Evolutionary conservation across 1,140 invertebrate genomes (phyloP), one percentile per base, ranked within the genome.

Genomic region (Drosophila aff.): DNA sequence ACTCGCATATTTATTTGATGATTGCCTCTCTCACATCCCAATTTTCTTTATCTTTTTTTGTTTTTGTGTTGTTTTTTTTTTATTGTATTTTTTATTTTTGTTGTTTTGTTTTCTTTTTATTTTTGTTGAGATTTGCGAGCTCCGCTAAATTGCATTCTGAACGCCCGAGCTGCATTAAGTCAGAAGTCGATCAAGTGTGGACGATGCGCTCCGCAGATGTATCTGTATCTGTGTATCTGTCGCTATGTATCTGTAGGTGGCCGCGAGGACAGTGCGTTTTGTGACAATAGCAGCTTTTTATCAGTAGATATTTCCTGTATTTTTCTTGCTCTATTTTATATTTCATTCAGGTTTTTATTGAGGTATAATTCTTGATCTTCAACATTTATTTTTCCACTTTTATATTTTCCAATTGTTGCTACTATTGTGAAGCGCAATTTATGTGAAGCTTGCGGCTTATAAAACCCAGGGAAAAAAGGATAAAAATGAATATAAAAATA

Each of bases 161-260:
- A 79, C 80, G 68, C 68, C 68, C 67, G 50, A 82, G 82, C 71
- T 85, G 74, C 68, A 53, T 68, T 73, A 81, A 87, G 84, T 87
- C 84, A 87, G 77, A 87, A 87, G 84, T 89, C 84, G 84, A 87
- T 87, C 81, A 78, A 89, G 84, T 83, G 84, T 85, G 68, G 73
- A 44, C 64, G 71, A 53, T 67, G 71, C 62, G 69, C 38, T 49
- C 52, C 64, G 69, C 46, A 59, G 44, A 59, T 43, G 68, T 33
- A 41, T 53, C 36, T 38, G 36, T 46, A 26, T 21, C 46, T 21
- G 33, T 21, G 33, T 36, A 36, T 36, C 15, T 21, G 44, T n/a
- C 36, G 13, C 33, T 67, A 43, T 23, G 23, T 67, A 16, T 44
- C 46, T 46, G 41, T 43, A 33, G 62, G 44, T 21, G 26, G 18